Evolutionary conservation across 2,888 invertebrate genomes (phyloP).

Genomic region (Lycocerus yunnanus): DNA sequence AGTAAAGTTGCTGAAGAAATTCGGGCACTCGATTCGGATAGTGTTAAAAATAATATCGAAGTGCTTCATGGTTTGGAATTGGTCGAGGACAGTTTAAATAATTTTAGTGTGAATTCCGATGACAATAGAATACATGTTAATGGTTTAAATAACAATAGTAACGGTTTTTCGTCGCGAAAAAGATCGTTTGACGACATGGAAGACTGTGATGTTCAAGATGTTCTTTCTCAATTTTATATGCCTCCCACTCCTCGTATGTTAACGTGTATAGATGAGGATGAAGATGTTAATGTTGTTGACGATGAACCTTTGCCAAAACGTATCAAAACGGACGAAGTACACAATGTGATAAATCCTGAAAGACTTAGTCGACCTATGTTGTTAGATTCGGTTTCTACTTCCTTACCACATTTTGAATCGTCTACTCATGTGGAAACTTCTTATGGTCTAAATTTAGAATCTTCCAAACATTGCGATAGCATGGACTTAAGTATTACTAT

Average conservation of each 20-base stretch:
- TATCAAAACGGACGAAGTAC: constrained; percentile 46
- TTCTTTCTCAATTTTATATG: constrained; percentile 72
- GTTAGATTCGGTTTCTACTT: constrained; percentile 18
- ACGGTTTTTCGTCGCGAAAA: constrained; percentile 46
- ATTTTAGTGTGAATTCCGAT: constrained; percentile 13
- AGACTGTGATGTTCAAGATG: constrained; percentile 70
- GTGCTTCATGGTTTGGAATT: constrained; percentile 44
- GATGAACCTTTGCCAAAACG: constrained; percentile 51
- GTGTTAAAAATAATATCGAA: constrained; percentile 40
- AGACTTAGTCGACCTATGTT: constrained; percentile 6
- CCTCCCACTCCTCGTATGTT: constrained; percentile 71
- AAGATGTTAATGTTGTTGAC: constrained; percentile 56
- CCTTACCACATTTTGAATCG: constrained; percentile 22
- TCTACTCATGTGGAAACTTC: constrained; percentile 13
- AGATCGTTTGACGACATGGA: constrained; percentile 65
- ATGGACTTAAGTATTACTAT: constrained; percentile 17
- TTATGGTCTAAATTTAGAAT: constrained; percentile 21
- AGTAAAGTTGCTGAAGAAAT: constrained; percentile 48
- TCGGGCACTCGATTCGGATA: constrained; percentile 41
- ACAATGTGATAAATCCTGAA: constrained; percentile 20
- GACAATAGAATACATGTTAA: constrained; percentile 8
- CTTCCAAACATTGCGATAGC: constrained; percentile 17
- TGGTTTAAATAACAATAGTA: constrained; percentile 25
- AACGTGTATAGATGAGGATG: constrained; percentile 69
- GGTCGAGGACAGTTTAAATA: constrained; percentile 40